Conservation (phyloP, 2,113 vertebrate species). For the Ptyas mucosa region DNA sequence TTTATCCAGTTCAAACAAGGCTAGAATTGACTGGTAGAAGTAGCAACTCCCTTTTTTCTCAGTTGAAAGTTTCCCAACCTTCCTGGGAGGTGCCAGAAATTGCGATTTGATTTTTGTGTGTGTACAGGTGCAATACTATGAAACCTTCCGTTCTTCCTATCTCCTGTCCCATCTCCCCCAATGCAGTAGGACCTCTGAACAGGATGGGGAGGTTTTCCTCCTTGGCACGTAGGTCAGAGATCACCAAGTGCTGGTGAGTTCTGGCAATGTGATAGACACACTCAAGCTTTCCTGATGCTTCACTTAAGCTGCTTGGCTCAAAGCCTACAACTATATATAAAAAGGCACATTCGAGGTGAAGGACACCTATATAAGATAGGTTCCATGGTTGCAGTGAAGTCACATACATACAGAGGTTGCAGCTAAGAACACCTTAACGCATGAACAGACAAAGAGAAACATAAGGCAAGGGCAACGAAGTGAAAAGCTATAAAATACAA, state of each 20-base stretch:
- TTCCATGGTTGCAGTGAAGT: constrained; percentile 1
- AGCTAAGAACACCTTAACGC: neutral
- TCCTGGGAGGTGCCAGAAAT: neutral
- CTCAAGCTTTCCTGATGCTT: neutral
- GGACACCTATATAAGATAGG: neutral
- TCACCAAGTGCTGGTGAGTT: neutral
- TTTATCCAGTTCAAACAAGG: neutral
- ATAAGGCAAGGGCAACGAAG: neutral
- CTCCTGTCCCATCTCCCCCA: no score
- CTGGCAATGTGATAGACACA: neutral
- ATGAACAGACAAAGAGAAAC: neutral
- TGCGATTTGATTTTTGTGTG: neutral
- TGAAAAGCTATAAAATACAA: constrained; percentile 12
- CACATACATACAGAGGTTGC: neutral
- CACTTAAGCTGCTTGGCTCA: neutral
- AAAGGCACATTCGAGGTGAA: neutral
- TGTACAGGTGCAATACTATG: neutral
- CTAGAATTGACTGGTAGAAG: neutral
- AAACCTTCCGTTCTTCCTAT: neutral
- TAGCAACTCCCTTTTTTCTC: neutral
- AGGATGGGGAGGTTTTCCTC: neutral
- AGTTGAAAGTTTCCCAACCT: neutral
- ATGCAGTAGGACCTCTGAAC: neutral
- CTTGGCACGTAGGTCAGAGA: neutral
- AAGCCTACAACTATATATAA: neutral